Percentiles rank a stretch among this genome's conserved stretches.
Conservation (phyloP, 2,888 invertebrate genomes). For the Tillus elongatus region DNA sequence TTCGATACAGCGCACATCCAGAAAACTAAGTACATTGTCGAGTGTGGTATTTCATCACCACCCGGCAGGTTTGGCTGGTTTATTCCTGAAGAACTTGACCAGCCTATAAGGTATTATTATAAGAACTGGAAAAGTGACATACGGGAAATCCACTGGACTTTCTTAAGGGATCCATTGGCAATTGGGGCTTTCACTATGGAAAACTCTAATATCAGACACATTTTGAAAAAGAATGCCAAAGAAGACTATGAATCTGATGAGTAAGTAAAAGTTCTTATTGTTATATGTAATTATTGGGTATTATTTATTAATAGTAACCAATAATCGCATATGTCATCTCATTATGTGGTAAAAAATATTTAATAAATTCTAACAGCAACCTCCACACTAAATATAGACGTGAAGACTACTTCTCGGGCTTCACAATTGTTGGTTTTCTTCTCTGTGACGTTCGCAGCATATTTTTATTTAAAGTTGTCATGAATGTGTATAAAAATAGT, state of each 20-base stretch:
- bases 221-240: background rate
- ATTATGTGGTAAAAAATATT: no score
- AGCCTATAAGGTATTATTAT: slow-evolving; percentile 24
- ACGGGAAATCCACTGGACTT: slow-evolving; percentile 45
- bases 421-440: no score
- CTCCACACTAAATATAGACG: no score
- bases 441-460: no score
- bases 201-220: background rate
- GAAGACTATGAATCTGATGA: background rate
- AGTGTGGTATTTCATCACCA: slow-evolving; percentile 46
- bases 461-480: no score
- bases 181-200: background rate
- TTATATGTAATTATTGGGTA: no score
- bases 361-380: no score
- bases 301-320: no score
- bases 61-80: slow-evolving; percentile 59
- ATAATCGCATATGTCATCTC: no score
- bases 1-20: slow-evolving; percentile 45
- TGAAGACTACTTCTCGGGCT: no score
- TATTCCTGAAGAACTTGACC: slow-evolving; percentile 43
- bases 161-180: slow-evolving; percentile 40
- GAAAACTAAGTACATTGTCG: slow-evolving; percentile 38
- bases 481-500: no score
- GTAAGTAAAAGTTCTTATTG: no score
- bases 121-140: slow-evolving; percentile 31